A percentile compares a stretch with the other conserved stretches of the same genome.
phyloP scores from a whole-genome alignment of 1,140 invertebrate genomes.

The Tetranychus cinnabarinus region DNA sequence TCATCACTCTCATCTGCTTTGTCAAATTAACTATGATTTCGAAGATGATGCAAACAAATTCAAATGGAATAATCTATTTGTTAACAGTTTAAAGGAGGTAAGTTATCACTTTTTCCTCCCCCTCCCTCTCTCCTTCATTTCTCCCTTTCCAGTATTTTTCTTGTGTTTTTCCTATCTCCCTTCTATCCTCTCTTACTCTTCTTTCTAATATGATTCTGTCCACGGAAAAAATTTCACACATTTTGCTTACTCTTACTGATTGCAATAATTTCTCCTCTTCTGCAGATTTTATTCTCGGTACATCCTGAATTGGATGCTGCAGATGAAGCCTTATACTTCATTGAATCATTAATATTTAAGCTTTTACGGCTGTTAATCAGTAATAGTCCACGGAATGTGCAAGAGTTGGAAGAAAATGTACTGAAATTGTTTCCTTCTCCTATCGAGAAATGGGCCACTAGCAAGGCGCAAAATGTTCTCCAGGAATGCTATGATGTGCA shows the following conservation, averaged over 20 bases:
- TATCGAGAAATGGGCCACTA: conserved; percentile 72
- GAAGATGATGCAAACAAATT: conserved; percentile 56
- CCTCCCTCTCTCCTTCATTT: neutral
- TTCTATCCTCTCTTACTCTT: neutral
- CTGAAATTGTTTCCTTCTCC: conserved; percentile 72
- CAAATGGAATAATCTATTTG: conserved; percentile 71
- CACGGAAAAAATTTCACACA: neutral
- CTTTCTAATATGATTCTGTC: neutral
- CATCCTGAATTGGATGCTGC: conserved; percentile 60
- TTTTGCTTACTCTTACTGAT: neutral
- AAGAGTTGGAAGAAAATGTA: conserved; percentile 74
- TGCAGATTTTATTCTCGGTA: conserved; percentile 39
- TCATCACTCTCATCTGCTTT: no score
- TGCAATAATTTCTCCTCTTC: no score
- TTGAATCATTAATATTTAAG: conserved; percentile 68
- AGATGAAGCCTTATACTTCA: conserved; percentile 74
- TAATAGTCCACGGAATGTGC: conserved; percentile 19
- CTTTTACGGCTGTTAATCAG: conserved; percentile 47
- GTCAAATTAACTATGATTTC: conserved; percentile 39
- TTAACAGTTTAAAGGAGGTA: conserved; percentile 30
- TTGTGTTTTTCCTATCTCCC: no score
- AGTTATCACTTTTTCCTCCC: conserved; percentile 10
- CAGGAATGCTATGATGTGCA: conserved; percentile 33
- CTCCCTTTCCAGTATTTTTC: no score
- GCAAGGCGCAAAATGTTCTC: conserved; percentile 57